Evolutionary conservation across 2,797 vertebrate genomes (phyloP).

Genomic region (Schizopygopsis malacanthus): DNA sequence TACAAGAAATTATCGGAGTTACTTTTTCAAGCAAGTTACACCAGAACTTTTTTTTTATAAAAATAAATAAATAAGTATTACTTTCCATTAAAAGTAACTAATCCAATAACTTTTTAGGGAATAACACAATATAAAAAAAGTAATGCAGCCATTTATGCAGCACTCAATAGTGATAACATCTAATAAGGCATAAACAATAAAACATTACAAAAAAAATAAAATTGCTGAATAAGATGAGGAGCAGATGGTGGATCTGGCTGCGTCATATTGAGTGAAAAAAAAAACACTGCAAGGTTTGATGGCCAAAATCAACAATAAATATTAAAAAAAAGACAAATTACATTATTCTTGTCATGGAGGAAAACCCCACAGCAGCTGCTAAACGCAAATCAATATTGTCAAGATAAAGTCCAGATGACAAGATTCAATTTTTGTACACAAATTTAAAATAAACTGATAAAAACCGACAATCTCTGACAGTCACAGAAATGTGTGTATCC

Average conservation of each 20-base stretch:
- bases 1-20: no score
- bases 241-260: constrained; percentile 2
- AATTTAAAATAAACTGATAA: neutral
- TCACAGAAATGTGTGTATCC: neutral
- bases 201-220: neutral
- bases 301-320: constrained; percentile 13
- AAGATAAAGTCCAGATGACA: neutral
- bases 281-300: neutral
- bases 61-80: no score
- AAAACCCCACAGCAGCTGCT: constrained; percentile 3
- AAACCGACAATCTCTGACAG: no score
- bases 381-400: constrained; percentile 9
- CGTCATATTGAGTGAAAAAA: neutral
- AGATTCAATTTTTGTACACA: neutral
- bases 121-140: no score
- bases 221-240: constrained; percentile 26
- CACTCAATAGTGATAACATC: neutral
- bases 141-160: neutral
- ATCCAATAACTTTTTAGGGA: no score
- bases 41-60: no score
- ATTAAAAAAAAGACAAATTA: neutral
- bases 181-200: neutral
- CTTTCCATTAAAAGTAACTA: no score
- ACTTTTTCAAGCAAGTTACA: no score
- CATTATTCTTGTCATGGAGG: constrained; percentile 6